These are phyloP conservation scores for rat (Rattus norvegicus) DNA, from an alignment of 2,113 vertebrate genomes.

Conservation along the genomic window DNA sequence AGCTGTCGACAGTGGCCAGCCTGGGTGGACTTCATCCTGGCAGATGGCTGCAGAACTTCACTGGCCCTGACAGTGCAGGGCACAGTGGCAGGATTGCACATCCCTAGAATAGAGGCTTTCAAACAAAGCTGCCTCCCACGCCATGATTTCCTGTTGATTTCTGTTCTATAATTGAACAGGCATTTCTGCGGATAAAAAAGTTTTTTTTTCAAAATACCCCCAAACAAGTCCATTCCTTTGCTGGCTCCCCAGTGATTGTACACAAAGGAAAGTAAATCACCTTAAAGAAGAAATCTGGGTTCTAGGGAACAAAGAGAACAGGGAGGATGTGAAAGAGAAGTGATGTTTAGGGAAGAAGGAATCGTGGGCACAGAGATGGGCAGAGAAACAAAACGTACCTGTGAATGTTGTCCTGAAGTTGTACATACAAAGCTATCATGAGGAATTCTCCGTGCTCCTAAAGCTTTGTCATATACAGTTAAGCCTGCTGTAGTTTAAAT, in stretches of 20 bases:
- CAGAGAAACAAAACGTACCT: slow-evolving; percentile 22
- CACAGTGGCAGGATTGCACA: not conserved
- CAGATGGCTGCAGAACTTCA: not conserved
- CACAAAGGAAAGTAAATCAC: slow-evolving; percentile 32
- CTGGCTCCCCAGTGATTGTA: not conserved
- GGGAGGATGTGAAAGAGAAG: not conserved
- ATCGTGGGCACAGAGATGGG: not conserved
- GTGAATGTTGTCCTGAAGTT: slow-evolving; percentile 27
- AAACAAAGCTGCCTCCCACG: not conserved
- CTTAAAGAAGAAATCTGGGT: slow-evolving; percentile 16
- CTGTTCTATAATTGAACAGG: slow-evolving; percentile 19
- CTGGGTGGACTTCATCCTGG: accelerated
- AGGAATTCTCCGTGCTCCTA: not conserved
- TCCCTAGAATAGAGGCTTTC: slow-evolving; percentile 33
- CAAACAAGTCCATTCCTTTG: slow-evolving; percentile 45
- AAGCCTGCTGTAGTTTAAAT: not conserved
- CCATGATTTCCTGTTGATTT: slow-evolving; percentile 3
- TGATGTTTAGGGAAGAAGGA: slow-evolving; percentile 8
- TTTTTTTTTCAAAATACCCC: not conserved
- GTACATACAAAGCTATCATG: not conserved
- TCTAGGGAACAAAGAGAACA: slow-evolving; percentile 18
- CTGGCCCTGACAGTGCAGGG: not conserved
- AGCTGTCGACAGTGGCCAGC: accelerated
- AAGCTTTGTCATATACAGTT: not conserved
- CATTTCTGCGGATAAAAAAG: not conserved